Conservation (phyloP, 2,797 vertebrate species). For the Loris lydekkerianus region DNA sequence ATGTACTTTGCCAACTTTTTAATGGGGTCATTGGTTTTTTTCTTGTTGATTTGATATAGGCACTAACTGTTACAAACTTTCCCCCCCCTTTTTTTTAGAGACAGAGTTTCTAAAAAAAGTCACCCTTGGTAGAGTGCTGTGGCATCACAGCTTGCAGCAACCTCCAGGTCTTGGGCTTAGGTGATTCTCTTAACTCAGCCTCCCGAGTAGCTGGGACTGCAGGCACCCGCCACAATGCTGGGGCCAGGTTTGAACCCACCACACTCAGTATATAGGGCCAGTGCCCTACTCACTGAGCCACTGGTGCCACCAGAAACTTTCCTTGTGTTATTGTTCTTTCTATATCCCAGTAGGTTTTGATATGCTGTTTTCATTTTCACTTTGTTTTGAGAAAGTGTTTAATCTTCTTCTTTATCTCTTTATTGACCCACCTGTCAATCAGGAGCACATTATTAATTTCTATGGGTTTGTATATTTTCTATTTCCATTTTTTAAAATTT, state of each 20-base stretch:
- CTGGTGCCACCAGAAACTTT: background rate
- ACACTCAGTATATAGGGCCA: too few species aligned
- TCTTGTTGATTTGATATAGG: background rate
- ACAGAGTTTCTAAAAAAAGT: too few species aligned
- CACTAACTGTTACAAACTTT: background rate
- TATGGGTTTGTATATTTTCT: background rate
- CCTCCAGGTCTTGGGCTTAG: too few species aligned
- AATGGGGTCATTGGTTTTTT: background rate
- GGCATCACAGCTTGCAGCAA: too few species aligned
- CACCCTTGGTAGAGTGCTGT: too few species aligned
- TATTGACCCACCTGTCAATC: background rate
- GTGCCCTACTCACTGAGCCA: too few species aligned
- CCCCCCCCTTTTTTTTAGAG: background rate
- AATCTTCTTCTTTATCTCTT: background rate
- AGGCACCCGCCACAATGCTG: too few species aligned
- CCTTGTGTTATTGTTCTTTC: background rate
- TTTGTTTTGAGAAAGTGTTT: background rate
- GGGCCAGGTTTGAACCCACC: too few species aligned
- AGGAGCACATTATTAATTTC: background rate
- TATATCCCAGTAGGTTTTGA: background rate
- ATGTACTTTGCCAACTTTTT: background rate
- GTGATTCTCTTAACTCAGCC: too few species aligned
- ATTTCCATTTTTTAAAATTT: background rate
- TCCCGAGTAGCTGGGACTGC: too few species aligned
- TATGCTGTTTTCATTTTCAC: background rate